phyloP scores from a whole-genome alignment of 1,140 invertebrate species.

The Coptotermes formosanus region DNA sequence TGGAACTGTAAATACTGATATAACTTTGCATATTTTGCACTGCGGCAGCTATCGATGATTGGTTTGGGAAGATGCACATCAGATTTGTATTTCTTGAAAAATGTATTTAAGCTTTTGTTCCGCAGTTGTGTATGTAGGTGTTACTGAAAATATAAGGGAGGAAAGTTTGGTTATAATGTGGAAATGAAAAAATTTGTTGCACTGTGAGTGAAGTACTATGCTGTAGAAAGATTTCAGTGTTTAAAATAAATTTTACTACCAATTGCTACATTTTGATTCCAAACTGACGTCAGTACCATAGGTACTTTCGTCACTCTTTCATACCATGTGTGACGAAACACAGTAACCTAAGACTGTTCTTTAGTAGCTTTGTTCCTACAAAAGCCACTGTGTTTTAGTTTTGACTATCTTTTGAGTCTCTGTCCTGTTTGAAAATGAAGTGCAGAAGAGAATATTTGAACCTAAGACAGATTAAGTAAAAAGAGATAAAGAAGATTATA shows the following conservation, averaged over 20 bases:
- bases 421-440: too few species aligned
- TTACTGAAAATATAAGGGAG: not conserved
- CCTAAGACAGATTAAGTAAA: too few species aligned
- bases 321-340: too few species aligned
- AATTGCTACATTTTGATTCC: not conserved
- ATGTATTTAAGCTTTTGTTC: not conserved
- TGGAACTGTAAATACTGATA: not conserved
- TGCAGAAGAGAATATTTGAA: too few species aligned
- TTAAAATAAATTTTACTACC: not conserved
- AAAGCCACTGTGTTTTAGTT: too few species aligned
- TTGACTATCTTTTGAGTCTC: too few species aligned
- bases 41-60: not conserved
- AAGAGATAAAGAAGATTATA: too few species aligned
- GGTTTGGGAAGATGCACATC: not conserved
- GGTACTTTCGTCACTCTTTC: too few species aligned
- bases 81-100: not conserved
- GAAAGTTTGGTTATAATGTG: not conserved
- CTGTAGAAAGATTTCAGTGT: not conserved
- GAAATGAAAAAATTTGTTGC: not conserved
- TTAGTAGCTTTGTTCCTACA: too few species aligned
- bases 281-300: too few species aligned
- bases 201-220: constrained; percentile 6
- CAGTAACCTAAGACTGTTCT: too few species aligned
- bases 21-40: not conserved
- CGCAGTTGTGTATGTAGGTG: not conserved